Conservation (phyloP, 2,888 invertebrate species). For the Anoplius nigerrimus region DNA sequence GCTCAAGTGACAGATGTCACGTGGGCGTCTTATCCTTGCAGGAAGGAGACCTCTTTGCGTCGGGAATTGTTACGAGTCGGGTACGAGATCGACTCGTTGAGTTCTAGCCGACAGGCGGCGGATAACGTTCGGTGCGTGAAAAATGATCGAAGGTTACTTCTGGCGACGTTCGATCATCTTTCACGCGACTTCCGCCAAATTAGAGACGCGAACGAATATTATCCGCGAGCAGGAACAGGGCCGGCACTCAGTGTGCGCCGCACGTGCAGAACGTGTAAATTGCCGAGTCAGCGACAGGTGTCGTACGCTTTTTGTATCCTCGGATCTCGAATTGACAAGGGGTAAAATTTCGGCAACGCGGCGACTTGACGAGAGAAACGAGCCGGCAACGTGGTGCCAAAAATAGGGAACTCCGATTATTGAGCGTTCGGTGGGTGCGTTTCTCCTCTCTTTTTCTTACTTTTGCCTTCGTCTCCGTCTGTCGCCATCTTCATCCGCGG, state of each 20-base stretch:
- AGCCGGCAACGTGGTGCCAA: slow-evolving; percentile 39
- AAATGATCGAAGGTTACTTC: too few relatives aligned
- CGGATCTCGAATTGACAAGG: slow-evolving; percentile 17
- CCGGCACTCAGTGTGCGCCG: too few relatives aligned
- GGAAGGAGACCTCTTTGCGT: too few relatives aligned
- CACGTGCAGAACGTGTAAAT: too few relatives aligned
- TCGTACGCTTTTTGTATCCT: neutral
- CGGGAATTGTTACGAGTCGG: too few relatives aligned
- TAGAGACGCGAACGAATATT: too few relatives aligned
- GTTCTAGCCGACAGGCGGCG: too few relatives aligned
- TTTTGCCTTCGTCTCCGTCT: slow-evolving; percentile 2
- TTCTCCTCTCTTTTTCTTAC: slow-evolving; percentile 13
- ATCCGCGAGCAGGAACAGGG: too few relatives aligned
- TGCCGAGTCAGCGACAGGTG: neutral
- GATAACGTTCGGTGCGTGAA: too few relatives aligned
- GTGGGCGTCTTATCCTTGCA: slow-evolving; percentile 42
- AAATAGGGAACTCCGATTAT: slow-evolving; percentile 44
- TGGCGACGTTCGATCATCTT: too few relatives aligned
- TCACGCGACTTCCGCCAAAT: too few relatives aligned
- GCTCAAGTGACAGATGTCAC: slow-evolving; percentile 50
- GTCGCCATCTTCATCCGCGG: neutral
- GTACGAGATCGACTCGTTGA: too few relatives aligned
- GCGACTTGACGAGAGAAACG: slow-evolving; percentile 11
- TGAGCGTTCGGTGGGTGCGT: slow-evolving; percentile 28
- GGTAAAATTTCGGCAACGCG: slow-evolving; percentile 15